Evolutionary conservation across 1,140 invertebrate genomes (phyloP), one percentile per base, ranked within the genome.

Genomic region (Daktulosphaira vitifoliae): DNA sequence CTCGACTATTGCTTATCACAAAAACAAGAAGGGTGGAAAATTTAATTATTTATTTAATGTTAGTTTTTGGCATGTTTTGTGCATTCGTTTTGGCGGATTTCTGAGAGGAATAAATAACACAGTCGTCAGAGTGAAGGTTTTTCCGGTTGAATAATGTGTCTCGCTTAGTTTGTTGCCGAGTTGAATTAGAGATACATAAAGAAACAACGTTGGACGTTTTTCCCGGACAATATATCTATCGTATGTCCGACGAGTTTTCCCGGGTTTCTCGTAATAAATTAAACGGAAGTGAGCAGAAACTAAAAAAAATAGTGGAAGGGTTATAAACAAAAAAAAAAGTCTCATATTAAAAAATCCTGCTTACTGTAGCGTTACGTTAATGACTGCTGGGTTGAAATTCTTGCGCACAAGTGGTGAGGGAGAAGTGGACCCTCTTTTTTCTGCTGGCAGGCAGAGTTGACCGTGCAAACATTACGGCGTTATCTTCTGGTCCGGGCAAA

Each of bases 311-410:
- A n/a, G n/a, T n/a, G n/a, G 42, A 62, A 46, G 26, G 29, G 16
- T 13, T 22, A 13, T 29, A 23, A 13, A 11, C 20, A 22, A 25
- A 22, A 48, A 59, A 53, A 53, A 46, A 46, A 62, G 26, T 62
- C 42, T 38, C 56, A 62, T 62, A 62, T 62, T 62, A 62, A 62
- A 62, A 62, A 62, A 62, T 62, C 56, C 56, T 62, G 56, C 56
- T 62, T 62, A 62, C 56, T 62, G 56, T 62, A 62, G 56, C 56
- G 56, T 62, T 62, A 62, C 56, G 56, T 62, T 62, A 62, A 62
- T 46, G 56, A 62, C 56, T 62, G 42, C 42, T 25, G 56, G 56
- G 56, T 62, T 62, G 56, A 46, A 62, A 62, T 62, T 62, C 56
- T 62, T 62, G 56, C 56, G 18, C 56, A 62, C 56, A 46, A 62